Conservation (phyloP, 2,888 invertebrate genomes). For the Hemithea aestivaria region DNA sequence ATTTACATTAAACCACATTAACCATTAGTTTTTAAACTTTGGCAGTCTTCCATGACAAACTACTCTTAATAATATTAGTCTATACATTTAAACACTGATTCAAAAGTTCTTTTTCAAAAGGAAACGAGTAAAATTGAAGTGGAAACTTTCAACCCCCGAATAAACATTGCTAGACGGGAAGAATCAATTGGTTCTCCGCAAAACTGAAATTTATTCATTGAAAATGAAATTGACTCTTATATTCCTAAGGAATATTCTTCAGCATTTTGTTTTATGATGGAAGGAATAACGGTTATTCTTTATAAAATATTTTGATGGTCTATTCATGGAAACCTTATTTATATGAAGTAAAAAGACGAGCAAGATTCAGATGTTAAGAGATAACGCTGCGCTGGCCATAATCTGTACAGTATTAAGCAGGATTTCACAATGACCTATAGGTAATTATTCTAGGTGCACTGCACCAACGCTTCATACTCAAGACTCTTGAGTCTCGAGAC, state of each 20-base stretch:
- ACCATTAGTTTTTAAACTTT: conserved; percentile 35
- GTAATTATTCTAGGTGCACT: no score
- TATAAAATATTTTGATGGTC: no score
- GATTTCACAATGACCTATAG: no score
- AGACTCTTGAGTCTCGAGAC: no score
- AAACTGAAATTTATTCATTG: conserved; percentile 26
- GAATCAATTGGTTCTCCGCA: conserved; percentile 13
- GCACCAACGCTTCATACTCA: no score
- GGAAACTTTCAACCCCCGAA: not conserved
- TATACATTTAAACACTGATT: conserved; percentile 29
- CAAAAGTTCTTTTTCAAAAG: not conserved
- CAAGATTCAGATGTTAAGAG: no score
- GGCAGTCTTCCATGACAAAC: conserved; percentile 35
- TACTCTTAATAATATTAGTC: conserved; percentile 35
- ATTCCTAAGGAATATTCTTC: conserved; percentile 17
- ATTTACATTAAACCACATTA: no score
- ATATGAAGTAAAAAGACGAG: no score
- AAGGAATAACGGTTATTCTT: conserved; percentile 4
- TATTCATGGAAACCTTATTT: no score
- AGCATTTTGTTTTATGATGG: conserved; percentile 5
- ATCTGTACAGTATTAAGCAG: no score
- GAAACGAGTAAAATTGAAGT: no score
- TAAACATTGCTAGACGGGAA: conserved; percentile 4
- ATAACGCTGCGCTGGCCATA: no score
- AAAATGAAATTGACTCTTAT: conserved; percentile 23